These are phyloP conservation scores for Rachycentron canadum DNA, from an alignment of 2,797 vertebrate genomes.

Conservation along the genomic window DNA sequence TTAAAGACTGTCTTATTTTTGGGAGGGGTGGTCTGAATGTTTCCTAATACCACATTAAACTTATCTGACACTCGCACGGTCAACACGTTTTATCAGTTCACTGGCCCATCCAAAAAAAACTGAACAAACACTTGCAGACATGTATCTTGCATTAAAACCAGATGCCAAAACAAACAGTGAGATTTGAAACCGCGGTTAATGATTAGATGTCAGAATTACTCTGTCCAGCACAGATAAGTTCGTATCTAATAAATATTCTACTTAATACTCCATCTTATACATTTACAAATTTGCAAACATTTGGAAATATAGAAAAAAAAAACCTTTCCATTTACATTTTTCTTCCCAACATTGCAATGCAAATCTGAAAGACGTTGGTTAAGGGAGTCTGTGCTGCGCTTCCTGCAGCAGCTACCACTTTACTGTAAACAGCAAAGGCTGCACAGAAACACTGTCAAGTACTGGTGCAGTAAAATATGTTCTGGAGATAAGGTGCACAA, in stretches of 20 bases:
- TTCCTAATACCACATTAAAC: conserved; percentile 9
- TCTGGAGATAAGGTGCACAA: background rate
- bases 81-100: background rate
- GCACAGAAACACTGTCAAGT: background rate
- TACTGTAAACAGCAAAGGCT: conserved; percentile 7
- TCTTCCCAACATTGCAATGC: background rate
- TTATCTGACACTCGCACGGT: background rate
- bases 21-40: background rate
- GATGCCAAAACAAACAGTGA: conserved; percentile 40
- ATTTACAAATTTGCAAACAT: background rate
- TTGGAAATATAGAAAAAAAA: background rate
- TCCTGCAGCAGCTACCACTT: background rate
- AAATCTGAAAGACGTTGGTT: background rate
- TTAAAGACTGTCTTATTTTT: background rate
- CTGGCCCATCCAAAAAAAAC: conserved; percentile 38
- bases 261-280: background rate
- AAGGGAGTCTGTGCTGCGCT: background rate
- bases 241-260: background rate
- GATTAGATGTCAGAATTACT: background rate
- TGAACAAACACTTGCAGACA: conserved; percentile 38
- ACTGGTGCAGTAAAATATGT: background rate
- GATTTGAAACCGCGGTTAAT: background rate
- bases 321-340: background rate
- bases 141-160: conserved; percentile 16
- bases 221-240: background rate